These are phyloP conservation scores for Orthosia gracilis DNA, from an alignment of 2,888 invertebrate genomes.

Conservation along the genomic window DNA sequence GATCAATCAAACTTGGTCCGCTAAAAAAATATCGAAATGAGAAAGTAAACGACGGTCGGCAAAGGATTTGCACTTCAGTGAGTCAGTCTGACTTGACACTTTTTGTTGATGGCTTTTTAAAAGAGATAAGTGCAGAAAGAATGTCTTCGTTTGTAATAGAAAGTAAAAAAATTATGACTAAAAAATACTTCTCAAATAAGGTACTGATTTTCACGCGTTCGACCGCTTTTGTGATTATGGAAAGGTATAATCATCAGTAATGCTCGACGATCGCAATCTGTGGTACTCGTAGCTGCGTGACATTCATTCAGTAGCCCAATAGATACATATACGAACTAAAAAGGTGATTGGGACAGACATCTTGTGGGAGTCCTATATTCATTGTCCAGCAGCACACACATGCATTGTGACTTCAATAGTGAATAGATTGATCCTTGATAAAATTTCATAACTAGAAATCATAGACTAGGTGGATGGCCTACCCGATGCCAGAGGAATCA, in stretches of 20 bases:
- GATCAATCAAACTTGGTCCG: not conserved
- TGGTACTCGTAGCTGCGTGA: no score
- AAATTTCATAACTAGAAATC: no score
- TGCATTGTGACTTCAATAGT: no score
- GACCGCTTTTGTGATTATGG: no score
- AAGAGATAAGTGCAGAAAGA: not conserved
- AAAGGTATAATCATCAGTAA: not conserved
- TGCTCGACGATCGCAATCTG: not conserved
- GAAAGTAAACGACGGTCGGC: constrained; percentile 8
- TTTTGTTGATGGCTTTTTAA: constrained; percentile 6
- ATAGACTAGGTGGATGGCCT: no score
- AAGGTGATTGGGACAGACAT: no score
- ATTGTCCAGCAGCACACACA: no score
- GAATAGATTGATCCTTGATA: no score
- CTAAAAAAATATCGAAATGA: constrained; percentile 28
- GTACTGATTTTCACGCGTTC: not conserved
- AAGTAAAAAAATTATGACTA: not conserved
- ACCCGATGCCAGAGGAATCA: no score
- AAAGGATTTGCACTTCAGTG: constrained; percentile 18
- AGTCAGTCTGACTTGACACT: constrained; percentile 26
- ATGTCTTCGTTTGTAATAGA: not conserved
- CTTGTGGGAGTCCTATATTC: no score
- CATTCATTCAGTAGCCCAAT: no score
- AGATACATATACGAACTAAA: no score
- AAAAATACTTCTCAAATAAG: not conserved